phyloP scores from a whole-genome alignment of 2,797 vertebrate genomes.

The Lophotriccus pileatus region DNA sequence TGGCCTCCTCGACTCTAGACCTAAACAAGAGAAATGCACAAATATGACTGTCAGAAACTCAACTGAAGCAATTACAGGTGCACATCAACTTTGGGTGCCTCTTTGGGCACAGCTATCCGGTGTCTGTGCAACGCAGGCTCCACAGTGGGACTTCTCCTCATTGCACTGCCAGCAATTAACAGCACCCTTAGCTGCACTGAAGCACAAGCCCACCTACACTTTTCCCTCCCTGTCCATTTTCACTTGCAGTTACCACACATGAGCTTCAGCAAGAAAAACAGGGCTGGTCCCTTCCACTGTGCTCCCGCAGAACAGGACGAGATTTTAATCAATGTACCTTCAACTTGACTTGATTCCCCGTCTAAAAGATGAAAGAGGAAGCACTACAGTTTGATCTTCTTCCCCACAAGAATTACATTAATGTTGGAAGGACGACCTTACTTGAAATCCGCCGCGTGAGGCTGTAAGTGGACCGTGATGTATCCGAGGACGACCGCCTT shows the following conservation, averaged over 20 bases:
- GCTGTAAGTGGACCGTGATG: conserved; percentile 82
- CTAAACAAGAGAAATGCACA: conserved; percentile 45
- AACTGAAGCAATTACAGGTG: rapidly evolving
- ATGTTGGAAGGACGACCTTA: conserved; percentile 59
- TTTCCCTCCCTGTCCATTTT: not conserved
- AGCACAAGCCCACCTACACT: not conserved
- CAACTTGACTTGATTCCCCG: not conserved
- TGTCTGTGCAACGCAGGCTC: not conserved
- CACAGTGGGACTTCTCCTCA: not conserved
- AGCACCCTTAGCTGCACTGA: not conserved
- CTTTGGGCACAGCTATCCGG: not conserved
- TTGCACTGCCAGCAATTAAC: not conserved
- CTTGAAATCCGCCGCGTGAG: conserved; percentile 83
- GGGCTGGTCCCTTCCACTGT: not conserved
- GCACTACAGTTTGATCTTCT: not conserved
- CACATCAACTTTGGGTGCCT: not conserved
- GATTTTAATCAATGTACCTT: not conserved
- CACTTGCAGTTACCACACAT: rapidly evolving
- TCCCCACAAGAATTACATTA: not conserved
- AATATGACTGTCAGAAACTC: not conserved
- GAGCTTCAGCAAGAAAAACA: not conserved
- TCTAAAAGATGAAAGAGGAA: not conserved
- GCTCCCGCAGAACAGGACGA: not conserved
- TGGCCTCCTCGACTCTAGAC: conserved; percentile 81
- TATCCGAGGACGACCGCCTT: conserved; percentile 77